Evolutionary conservation across 1,140 invertebrate genomes (phyloP).

Genomic region (Drosophila nikananu): DNA sequence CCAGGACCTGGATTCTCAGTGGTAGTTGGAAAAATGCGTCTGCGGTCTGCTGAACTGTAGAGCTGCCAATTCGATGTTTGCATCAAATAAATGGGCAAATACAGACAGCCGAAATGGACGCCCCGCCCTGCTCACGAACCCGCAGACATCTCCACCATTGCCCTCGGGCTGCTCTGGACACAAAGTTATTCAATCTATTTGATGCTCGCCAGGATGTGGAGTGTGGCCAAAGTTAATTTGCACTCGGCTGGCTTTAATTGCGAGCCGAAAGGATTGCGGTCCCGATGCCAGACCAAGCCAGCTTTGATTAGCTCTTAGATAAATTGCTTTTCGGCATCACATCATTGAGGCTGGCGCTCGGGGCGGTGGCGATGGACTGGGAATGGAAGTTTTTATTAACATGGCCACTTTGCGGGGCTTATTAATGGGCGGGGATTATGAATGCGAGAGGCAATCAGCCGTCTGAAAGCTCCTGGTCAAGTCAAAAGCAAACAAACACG

Average conservation of each 20-base stretch:
- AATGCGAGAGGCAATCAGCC: constrained; percentile 55
- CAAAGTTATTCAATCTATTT: constrained; percentile 71
- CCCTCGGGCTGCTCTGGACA: constrained; percentile 22
- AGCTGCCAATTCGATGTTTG: constrained; percentile 42
- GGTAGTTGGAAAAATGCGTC: constrained; percentile 56
- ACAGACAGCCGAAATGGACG: constrained; percentile 49
- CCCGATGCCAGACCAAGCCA: constrained; percentile 1
- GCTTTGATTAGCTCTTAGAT: constrained; percentile 76
- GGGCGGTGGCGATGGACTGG: background rate
- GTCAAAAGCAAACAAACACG: constrained; percentile 48
- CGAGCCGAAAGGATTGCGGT: constrained; percentile 54
- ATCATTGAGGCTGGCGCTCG: constrained; percentile 36
- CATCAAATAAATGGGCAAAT: constrained; percentile 66
- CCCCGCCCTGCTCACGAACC: background rate
- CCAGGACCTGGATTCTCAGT: constrained; percentile 15
- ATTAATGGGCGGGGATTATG: constrained; percentile 68
- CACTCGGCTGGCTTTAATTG: constrained; percentile 58
- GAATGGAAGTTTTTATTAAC: constrained; percentile 43
- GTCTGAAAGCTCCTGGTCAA: constrained; percentile 44
- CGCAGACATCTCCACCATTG: background rate
- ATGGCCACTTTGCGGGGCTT: constrained; percentile 45
- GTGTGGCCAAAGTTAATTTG: constrained; percentile 50
- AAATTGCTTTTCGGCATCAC: constrained; percentile 59
- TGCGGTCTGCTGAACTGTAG: constrained; percentile 36
- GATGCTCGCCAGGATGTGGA: constrained; percentile 30